Base-by-base conservation (phyloP, 1,140 invertebrate species). In the Eupeodes corollae region DNA sequence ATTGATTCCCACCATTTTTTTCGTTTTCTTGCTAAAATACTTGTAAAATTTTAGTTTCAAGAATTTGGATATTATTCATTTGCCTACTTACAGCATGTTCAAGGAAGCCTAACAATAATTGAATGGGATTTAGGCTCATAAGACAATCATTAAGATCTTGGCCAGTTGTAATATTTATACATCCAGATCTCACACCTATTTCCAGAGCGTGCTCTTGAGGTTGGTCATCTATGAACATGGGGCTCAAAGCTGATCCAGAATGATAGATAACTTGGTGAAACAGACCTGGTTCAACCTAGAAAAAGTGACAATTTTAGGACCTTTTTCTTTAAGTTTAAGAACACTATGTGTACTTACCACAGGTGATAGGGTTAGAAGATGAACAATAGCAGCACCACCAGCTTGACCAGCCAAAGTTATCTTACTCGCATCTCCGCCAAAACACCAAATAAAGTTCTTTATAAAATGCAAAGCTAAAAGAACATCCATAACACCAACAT, bases 401-500 rank as follows among this genome's bases (percentile, higher is more conserved):
- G 76, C 75, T 53, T 80, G 78, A 0, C 80, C 79, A 1, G 64
- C 72, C 14, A 82, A 54, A 0, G 76, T 77, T 2, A 86, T 75
- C 32, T 74, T 70, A 34, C 70, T 53, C 0, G 77, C 67, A 64
- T 83, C 75, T 0, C 84, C 83, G 2, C 82, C 81, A 55, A 86
- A 86, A 44, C 65, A 56, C 16, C 68, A 57, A 21, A 83, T 82
- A 57, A 86, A 83, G 21, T 70, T 62, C 57, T 76, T 71, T 3
- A 85, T 73, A 70, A 78, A 81, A 51, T 71, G 67, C 43, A 81
- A 57, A 2, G 80, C 78, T 50, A 80, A 67, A 33, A 79, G 63
- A 48, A 79, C 75, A 53, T 85, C 82, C 39, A 78, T 73, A 15
- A 86, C 63, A 0, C 80, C 84, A 21, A 74, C 74, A 64, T 86